Base-by-base conservation (phyloP, 1,140 invertebrate genomes). In the Melitaea cinxia region DNA sequence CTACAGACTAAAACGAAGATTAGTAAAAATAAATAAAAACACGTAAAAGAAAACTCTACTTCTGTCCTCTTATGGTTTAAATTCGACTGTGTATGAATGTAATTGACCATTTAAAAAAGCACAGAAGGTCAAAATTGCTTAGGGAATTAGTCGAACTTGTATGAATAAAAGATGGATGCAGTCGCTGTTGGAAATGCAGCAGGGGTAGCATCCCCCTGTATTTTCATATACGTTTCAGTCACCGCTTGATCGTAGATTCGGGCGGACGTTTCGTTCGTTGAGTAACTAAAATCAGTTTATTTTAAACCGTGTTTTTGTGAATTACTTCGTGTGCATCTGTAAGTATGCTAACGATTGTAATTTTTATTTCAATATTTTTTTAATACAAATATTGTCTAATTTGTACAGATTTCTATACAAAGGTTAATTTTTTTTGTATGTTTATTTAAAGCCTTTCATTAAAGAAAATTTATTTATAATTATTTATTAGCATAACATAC, bases 121-220 rank as follows among this genome's bases (percentile, higher is more conserved):
- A 56, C 64, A 72, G 66, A 77, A 82, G 72, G 77, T 75, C 77
- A 78, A 73, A 73, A 78, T 50, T 68, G 65, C 47, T 45, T 52
- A 47, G 52, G 37, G 35, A 59, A 42, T 59, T 66, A 54, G 52
- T 72, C 65, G 66, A 68, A 73, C 49, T 66, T 56, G 75, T 70
- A 59, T 75, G 70, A 64, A 63, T 61, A 65, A 72, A 54, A 63
- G 19, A 71, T 68, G 63, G 68, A 57, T 72, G 72, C 70, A 78
- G 65, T 60, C 54, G 55, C 39, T 60, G 65, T 19, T 28, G 4
- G 42, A 28, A 59, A 39, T 75, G 73, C 71, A 73, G 14, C 45
- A 60, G 50, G 68, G 74, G 72, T 70, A 60, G 55, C 70, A 65
- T 56, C 70, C 73, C 42, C 21, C 49, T 64, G 45, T 58, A 60